phyloP scores from a whole-genome alignment of 2,888 invertebrate species.

The Heliconius hortense region DNA sequence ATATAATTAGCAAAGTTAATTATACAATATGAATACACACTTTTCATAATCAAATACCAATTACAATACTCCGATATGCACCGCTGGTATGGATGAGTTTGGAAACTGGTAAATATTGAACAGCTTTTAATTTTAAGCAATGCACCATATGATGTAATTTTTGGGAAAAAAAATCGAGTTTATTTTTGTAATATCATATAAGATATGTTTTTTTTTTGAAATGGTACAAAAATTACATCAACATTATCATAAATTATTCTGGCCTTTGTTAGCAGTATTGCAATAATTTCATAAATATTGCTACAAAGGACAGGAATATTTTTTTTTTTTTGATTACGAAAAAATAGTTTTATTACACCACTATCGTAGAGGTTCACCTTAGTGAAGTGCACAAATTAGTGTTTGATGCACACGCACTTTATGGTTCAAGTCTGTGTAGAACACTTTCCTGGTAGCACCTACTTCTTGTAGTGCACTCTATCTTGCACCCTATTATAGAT shows the following conservation, averaged over 20 bases:
- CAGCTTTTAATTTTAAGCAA: slow-evolving; percentile 46
- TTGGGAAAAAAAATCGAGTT: slow-evolving; percentile 16
- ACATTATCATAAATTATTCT: slow-evolving; percentile 10
- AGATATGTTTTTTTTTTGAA: not conserved
- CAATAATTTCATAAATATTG: not conserved
- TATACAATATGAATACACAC: slow-evolving; percentile 47
- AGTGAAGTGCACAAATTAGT: slow-evolving; percentile 56
- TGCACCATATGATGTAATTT: slow-evolving; percentile 49
- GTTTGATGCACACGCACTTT: slow-evolving; percentile 53
- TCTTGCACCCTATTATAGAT: slow-evolving; percentile 44
- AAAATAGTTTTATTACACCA: slow-evolving; percentile 8
- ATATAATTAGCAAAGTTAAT: slow-evolving; percentile 6
- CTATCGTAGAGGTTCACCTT: slow-evolving; percentile 49
- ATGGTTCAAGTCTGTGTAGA: slow-evolving; percentile 42
- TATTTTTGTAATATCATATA: not conserved
- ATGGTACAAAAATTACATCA: slow-evolving; percentile 24
- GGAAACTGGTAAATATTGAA: slow-evolving; percentile 66
- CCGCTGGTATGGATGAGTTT: slow-evolving; percentile 81
- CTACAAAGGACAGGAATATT: not conserved
- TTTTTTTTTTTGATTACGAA: not conserved
- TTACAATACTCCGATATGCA: slow-evolving; percentile 75
- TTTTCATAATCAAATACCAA: slow-evolving; percentile 54
- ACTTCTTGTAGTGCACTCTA: slow-evolving; percentile 45
- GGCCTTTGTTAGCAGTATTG: slow-evolving; percentile 10
- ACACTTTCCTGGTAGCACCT: slow-evolving; percentile 44